Conservation (phyloP, 2,888 invertebrate species). For the Sympetrum striolatum region DNA sequence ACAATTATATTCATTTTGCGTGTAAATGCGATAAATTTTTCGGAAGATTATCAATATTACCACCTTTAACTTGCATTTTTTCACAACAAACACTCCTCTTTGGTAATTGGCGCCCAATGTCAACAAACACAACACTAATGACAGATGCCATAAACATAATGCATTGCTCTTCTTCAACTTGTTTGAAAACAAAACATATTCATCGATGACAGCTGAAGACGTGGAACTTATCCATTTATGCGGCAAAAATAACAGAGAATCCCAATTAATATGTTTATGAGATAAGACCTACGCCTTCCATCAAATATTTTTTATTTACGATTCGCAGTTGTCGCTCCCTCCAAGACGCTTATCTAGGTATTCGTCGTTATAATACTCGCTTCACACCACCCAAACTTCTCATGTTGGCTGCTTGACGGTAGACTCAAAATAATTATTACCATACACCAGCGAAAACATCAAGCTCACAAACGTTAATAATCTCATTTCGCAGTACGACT, state of each 20-base stretch:
- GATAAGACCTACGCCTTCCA: slow-evolving; percentile 38
- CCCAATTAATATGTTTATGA: slow-evolving; percentile 36
- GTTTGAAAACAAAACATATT: not conserved
- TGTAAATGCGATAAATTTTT: not conserved
- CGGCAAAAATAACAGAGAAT: not conserved
- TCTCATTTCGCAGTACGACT: slow-evolving; percentile 32
- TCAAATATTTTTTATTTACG: slow-evolving; percentile 43
- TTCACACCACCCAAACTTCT: not conserved
- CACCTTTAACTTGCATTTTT: slow-evolving; percentile 2
- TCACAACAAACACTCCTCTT: slow-evolving; percentile 32
- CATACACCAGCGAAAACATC: not conserved
- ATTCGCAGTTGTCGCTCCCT: slow-evolving; percentile 26
- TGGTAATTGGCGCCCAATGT: slow-evolving; percentile 42
- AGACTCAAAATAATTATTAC: slow-evolving; percentile 4
- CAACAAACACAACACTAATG: slow-evolving; percentile 43
- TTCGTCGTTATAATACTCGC: not conserved
- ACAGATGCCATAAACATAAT: slow-evolving; percentile 41
- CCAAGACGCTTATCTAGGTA: slow-evolving; percentile 25
- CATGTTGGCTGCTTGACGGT: slow-evolving; percentile 29
- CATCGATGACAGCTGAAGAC: slow-evolving; percentile 17
- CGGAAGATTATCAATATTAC: not conserved
- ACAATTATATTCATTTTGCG: not conserved
- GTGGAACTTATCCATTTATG: not conserved
- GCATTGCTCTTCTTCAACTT: slow-evolving; percentile 11
- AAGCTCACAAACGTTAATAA: not conserved